phyloP scores from a whole-genome alignment of 2,888 invertebrate species.

The Brassicogethes aeneus region DNA sequence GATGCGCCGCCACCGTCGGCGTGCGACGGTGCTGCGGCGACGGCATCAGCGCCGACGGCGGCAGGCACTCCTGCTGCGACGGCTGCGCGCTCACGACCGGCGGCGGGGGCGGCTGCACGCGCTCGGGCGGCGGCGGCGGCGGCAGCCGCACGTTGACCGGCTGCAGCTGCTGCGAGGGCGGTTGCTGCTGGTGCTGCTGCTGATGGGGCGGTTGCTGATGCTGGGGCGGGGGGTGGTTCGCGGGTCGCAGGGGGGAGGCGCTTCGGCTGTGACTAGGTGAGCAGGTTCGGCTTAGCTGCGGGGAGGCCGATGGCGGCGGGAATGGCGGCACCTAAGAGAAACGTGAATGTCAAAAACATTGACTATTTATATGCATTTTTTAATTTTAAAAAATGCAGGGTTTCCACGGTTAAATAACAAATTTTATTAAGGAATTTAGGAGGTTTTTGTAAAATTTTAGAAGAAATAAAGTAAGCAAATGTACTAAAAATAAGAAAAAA shows the following conservation, averaged over 20 bases:
- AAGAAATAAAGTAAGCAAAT: no score
- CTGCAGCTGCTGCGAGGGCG: background rate
- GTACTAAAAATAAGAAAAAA: no score
- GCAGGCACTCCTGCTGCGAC: slow-evolving; percentile 22
- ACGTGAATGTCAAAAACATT: no score
- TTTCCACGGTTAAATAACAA: no score
- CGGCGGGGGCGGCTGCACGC: background rate
- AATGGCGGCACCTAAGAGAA: slow-evolving; percentile 41
- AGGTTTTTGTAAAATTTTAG: no score
- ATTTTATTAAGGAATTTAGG: no score
- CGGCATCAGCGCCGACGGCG: slow-evolving; percentile 3
- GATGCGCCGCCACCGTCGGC: slow-evolving; percentile 27
- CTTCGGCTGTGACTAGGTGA: slow-evolving; percentile 73
- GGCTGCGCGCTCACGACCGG: slow-evolving; percentile 20
- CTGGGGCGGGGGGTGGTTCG: slow-evolving; percentile 10
- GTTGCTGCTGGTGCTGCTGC: background rate
- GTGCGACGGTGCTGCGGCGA: slow-evolving; percentile 4
- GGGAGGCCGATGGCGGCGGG: slow-evolving; percentile 58
- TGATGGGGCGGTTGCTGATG: background rate
- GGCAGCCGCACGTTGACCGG: slow-evolving; percentile 36
- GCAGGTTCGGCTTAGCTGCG: slow-evolving; percentile 61
- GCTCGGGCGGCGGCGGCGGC: slow-evolving; percentile 2
- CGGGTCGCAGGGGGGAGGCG: slow-evolving; percentile 51
- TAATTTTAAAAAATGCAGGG: no score
- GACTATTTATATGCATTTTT: no score